Evolutionary conservation across 2,797 vertebrate genomes (phyloP), one percentile per base, ranked within the genome.

Genomic region (Labeo calbasu): DNA sequence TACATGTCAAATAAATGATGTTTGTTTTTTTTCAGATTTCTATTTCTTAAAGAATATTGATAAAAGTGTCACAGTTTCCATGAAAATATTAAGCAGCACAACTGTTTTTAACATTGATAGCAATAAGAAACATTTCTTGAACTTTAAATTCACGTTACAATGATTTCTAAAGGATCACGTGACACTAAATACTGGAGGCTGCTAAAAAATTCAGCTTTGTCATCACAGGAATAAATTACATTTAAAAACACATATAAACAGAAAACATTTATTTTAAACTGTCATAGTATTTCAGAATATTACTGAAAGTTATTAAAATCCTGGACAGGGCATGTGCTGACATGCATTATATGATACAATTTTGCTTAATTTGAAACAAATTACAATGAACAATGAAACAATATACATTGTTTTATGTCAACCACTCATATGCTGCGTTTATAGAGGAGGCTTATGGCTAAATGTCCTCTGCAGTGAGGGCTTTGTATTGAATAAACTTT

Each of bases 401-500:
- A n/a, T n/a, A n/a, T n/a, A n/a, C n/a, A n/a, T n/a, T n/a, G n/a
- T n/a, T n/a, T 65, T 7, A 43, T 78, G 28, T 77, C 14, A 43
- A 25, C 36, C n/a, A 25, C 57, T 9, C 40, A 77, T 46, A 61
- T 17, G 14, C 63, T 65, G 63, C 13, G 28, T 36, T 36, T 65
- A 25, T 14, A 71, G n/a, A 71, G n/a, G 28, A 32, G 28, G 28
- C 28, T 65, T 32, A 65, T 66, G 4, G 9, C 43, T 71, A 28
- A 57, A 36, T 40, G 53, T 43, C 5, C 53, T 40, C n/a, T 3
- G 3, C 9, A 48, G 57, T 13, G 57, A 63, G 14, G 14, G 10
- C 36, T 71, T 55, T 71, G 65, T 14, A 81, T 50, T 81, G 36
- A 48, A 53, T 28, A 13, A 81, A 48, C 15, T 32, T 32, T 12